Evolutionary conservation across 2,888 invertebrate genomes (phyloP), one percentile per base, ranked within the genome.

Genomic region (Clivina fossor): DNA sequence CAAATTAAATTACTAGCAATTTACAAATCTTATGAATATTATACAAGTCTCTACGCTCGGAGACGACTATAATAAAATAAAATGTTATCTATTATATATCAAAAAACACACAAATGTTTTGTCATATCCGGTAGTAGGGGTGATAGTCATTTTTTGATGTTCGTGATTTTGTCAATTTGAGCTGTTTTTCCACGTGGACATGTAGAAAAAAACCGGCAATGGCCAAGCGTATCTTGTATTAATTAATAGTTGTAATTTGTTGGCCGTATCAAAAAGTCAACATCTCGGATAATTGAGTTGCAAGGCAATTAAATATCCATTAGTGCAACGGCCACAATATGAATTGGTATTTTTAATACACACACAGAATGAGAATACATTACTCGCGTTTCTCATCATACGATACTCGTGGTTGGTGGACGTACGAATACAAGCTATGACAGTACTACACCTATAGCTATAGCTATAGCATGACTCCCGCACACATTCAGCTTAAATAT

Each of bases 231-330:
- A 69, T 47, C 15, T 38, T 15, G 18, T 38, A 15, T 70, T 71
- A 69, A 71, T 71, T 69, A 68, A 64, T 61, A 64, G 60, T 65
- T 62, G 66, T 71, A 71, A 69, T 71, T 71, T 70, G 44, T 44
- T 11, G 13, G n/a, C n/a, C 63, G 66, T 69, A 69, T 70, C 68
- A 66, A 67, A 69, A 66, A 71, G 66, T 68, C 66, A 67, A 64
- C 69, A 67, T 68, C 66, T 71, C 69, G 66, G 66, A 70, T 70
- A 71, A 72, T 70, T 70, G 68, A 67, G 67, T 68, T 69, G 66
- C 65, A 66, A 15, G 68, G 70, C 69, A 72, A 73, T 73, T 72
- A 72, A 72, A 73, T 72, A 72, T 70, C 71, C 73, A 73, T 73
- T 73, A 72, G 71, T 68, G 63, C 64, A 67, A 68, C 69, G 69